phyloP scores from a whole-genome alignment of 2,797 vertebrate species.

The Austrolebias charrua region DNA sequence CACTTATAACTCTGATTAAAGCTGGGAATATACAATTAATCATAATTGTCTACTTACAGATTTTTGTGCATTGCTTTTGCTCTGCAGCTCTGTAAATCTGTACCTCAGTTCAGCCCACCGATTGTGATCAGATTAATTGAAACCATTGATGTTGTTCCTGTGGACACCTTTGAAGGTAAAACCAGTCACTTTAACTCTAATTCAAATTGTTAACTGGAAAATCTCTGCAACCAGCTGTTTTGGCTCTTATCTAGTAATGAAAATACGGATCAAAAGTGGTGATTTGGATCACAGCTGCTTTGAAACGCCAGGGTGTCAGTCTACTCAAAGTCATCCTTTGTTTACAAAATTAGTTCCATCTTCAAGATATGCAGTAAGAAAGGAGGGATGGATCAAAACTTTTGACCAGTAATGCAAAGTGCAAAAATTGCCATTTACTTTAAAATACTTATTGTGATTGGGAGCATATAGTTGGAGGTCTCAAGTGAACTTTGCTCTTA shows the following conservation, averaged over 20 bases:
- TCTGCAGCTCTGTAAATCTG: background rate
- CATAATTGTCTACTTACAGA: background rate
- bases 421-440: too few species aligned
- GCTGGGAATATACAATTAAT: background rate
- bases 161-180: background rate
- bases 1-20: slow-evolving; percentile 5
- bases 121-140: background rate
- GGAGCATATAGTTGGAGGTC: too few species aligned
- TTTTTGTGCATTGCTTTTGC: background rate
- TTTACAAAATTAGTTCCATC: background rate
- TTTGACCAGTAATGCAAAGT: too few species aligned
- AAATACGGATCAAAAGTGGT: background rate
- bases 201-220: background rate
- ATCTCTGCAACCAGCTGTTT: background rate
- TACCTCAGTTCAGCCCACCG: background rate
- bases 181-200: background rate
- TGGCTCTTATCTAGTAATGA: background rate
- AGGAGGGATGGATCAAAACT: too few species aligned
- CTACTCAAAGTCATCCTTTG: background rate
- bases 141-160: background rate
- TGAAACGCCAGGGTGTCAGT: background rate
- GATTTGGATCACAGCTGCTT: background rate
- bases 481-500: too few species aligned
- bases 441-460: too few species aligned
- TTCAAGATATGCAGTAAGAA: too few species aligned